Conservation (phyloP, 2,888 invertebrate species). For the Trisateles emortualis region DNA sequence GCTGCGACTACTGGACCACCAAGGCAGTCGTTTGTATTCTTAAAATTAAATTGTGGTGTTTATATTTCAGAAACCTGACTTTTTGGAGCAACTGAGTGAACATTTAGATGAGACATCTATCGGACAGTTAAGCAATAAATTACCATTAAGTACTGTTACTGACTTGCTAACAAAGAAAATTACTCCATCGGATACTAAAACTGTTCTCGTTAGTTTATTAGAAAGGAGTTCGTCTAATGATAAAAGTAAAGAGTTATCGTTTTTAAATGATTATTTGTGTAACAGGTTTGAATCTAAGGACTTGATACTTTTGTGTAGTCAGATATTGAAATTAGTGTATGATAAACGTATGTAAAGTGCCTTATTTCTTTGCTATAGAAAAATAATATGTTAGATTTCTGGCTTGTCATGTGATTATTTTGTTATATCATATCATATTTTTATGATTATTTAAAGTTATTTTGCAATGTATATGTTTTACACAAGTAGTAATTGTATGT, state of each 20-base stretch:
- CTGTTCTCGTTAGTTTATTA: conserved; percentile 55
- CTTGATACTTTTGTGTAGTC: conserved; percentile 67
- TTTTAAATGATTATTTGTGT: conserved; percentile 61
- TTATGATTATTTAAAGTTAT: conserved; percentile 2
- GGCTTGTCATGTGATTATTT: neutral
- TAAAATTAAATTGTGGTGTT: neutral
- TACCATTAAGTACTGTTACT: conserved; percentile 51
- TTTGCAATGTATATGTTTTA: neutral
- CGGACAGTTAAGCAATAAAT: conserved; percentile 54
- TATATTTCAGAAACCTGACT: conserved; percentile 68
- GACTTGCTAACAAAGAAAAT: conserved; percentile 58
- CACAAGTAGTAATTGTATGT: too few relatives aligned
- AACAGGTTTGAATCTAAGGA: conserved; percentile 63
- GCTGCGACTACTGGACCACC: too few relatives aligned
- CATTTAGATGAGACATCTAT: conserved; percentile 57
- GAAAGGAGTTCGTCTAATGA: conserved; percentile 40
- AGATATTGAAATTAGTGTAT: conserved; percentile 62
- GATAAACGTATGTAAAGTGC: conserved; percentile 50
- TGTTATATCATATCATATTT: conserved; percentile 8
- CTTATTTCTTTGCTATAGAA: too few relatives aligned
- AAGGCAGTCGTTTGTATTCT: too few relatives aligned
- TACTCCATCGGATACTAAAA: conserved; percentile 41
- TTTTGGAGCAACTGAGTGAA: conserved; percentile 56
- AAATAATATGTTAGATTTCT: neutral
- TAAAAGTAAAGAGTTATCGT: conserved; percentile 50